Evolutionary conservation across 1,140 invertebrate species (phyloP).

Genomic region (Heliothis virescens): DNA sequence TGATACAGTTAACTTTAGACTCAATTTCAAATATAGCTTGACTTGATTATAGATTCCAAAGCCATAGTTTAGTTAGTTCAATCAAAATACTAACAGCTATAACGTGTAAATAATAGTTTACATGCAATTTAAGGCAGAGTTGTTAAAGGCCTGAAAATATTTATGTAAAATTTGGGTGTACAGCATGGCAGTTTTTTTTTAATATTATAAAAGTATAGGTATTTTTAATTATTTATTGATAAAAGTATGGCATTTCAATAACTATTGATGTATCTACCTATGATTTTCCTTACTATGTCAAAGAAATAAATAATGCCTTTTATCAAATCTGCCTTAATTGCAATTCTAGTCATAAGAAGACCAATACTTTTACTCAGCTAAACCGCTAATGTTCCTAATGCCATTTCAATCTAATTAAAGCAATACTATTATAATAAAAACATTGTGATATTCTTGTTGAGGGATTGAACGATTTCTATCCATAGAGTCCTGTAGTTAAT

Average conservation of each 20-base stretch:
- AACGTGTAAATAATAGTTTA: too few relatives aligned
- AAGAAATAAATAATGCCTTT: too few relatives aligned
- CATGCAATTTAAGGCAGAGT: too few relatives aligned
- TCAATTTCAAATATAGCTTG: slow-evolving; percentile 28
- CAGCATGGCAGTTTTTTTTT: too few relatives aligned
- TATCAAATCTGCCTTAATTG: slow-evolving; percentile 7
- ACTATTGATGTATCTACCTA: too few relatives aligned
- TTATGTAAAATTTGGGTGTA: too few relatives aligned
- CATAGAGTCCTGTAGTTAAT: slow-evolving; percentile 38
- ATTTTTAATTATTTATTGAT: too few relatives aligned
- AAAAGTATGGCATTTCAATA: too few relatives aligned
- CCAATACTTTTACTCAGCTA: slow-evolving; percentile 32
- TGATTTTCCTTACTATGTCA: background rate
- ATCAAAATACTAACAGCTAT: slow-evolving; percentile 1
- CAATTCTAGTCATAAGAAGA: slow-evolving; percentile 21
- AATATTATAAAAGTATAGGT: too few relatives aligned
- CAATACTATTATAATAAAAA: slow-evolving; percentile 18
- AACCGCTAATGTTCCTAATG: slow-evolving; percentile 39
- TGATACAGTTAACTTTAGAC: background rate
- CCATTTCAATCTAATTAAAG: slow-evolving; percentile 24
- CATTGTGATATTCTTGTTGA: slow-evolving; percentile 43
- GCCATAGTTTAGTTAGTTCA: slow-evolving; percentile 1
- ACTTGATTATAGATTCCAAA: slow-evolving; percentile 12
- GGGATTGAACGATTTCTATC: slow-evolving; percentile 43
- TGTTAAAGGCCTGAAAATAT: too few relatives aligned